These are phyloP conservation scores for Tenebrio molitor DNA, from an alignment of 1,140 invertebrate species.

Conservation along the genomic window DNA sequence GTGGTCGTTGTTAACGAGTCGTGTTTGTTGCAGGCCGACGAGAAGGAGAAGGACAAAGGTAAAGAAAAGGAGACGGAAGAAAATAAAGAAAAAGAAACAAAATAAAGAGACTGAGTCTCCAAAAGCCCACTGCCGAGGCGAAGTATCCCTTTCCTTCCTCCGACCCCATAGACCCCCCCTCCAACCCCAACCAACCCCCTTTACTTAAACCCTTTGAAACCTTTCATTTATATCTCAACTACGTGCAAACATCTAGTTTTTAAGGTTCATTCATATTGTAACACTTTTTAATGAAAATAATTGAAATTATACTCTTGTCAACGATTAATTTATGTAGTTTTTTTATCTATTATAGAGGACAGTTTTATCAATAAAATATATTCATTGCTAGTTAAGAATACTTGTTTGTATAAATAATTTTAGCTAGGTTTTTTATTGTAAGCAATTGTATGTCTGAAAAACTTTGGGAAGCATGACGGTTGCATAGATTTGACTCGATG, in stretches of 20 bases:
- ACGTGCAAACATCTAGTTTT: constrained; percentile 62
- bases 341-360: constrained; percentile 62
- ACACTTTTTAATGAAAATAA: constrained; percentile 44
- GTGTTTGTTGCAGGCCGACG: constrained; percentile 68
- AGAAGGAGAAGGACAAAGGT: constrained; percentile 77
- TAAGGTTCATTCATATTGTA: constrained; percentile 56
- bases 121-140: constrained; percentile 59
- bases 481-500: constrained; percentile 30
- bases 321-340: constrained; percentile 62
- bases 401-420: constrained; percentile 66
- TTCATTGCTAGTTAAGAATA: constrained; percentile 63
- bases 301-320: constrained; percentile 53
- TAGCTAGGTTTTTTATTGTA: constrained; percentile 65
- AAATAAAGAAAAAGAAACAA: constrained; percentile 80
- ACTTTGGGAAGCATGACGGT: constrained; percentile 46
- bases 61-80: constrained; percentile 79
- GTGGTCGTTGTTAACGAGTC: not conserved
- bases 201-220: constrained; percentile 47
- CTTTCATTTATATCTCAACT: constrained; percentile 53
- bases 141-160: constrained; percentile 50
- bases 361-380: constrained; percentile 61
- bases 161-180: too few relatives aligned
- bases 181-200: too few relatives aligned
- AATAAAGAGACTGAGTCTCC: constrained; percentile 65
- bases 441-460: constrained; percentile 61